phyloP scores from a whole-genome alignment of 2,113 vertebrate species.

The Pampusana beccarii region DNA sequence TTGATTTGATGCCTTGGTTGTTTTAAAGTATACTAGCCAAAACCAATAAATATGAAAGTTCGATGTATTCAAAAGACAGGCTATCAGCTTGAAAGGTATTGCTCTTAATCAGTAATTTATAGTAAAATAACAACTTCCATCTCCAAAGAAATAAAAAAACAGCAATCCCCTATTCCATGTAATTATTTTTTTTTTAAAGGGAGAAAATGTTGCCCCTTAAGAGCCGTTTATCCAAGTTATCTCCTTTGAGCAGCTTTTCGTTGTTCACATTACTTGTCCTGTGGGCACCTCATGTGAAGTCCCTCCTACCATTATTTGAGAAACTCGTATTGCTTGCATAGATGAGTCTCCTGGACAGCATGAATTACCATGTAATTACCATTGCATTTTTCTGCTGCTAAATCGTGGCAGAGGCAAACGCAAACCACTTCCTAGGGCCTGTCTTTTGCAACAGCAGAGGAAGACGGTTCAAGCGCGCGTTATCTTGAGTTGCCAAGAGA shows the following conservation, averaged over 20 bases:
- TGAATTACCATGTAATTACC: neutral
- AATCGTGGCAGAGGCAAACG: neutral
- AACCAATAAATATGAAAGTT: neutral
- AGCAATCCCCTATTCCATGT: neutral
- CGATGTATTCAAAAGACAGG: neutral
- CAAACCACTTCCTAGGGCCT: neutral
- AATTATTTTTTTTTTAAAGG: neutral
- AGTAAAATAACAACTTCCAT: neutral
- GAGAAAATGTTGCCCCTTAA: neutral
- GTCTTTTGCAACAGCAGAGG: neutral
- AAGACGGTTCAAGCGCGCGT: neutral
- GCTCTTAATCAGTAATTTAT: neutral
- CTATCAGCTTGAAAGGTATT: neutral
- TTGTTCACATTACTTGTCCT: neutral
- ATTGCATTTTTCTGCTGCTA: neutral
- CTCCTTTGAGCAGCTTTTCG: neutral
- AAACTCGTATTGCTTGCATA: neutral
- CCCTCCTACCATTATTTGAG: neutral
- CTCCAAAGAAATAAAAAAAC: neutral
- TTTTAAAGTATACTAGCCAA: neutral
- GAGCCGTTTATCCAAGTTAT: neutral
- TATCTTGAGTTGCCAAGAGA: neutral
- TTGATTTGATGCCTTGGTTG: neutral
- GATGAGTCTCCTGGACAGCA: neutral
- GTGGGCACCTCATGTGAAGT: neutral